Percentiles rank a stretch among this genome's conserved stretches.
phyloP scores from a whole-genome alignment of 2,888 invertebrate genomes.

The Phasia obesa region DNA sequence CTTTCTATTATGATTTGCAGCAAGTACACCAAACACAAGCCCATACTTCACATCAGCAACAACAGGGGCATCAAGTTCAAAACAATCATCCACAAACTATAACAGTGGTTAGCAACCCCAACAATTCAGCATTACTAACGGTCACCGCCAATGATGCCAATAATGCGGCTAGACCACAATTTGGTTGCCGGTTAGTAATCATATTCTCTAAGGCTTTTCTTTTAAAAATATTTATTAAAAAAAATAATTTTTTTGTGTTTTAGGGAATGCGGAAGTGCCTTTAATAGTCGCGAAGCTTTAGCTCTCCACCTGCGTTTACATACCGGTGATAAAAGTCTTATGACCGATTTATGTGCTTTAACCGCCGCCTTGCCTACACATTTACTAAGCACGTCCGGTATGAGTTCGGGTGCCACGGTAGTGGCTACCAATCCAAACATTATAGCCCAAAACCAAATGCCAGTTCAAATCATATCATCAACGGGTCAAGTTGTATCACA shows the following conservation, averaged over 20 bases:
- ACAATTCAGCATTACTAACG: slow-evolving; percentile 81
- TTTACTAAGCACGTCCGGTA: slow-evolving; percentile 83
- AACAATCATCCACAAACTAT: slow-evolving; percentile 82
- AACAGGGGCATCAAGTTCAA: slow-evolving; percentile 77
- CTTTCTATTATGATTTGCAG: slow-evolving; percentile 4
- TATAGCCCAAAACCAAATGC: slow-evolving; percentile 81
- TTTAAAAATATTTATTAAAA: background rate
- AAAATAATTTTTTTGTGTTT: background rate
- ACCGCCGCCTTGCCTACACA: slow-evolving; percentile 90
- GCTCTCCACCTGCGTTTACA: slow-evolving; percentile 91
- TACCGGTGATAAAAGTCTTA: slow-evolving; percentile 90
- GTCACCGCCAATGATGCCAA: slow-evolving; percentile 80
- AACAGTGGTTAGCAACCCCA: slow-evolving; percentile 82
- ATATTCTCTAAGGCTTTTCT: background rate
- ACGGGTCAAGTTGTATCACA: slow-evolving; percentile 82
- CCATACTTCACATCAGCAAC: slow-evolving; percentile 76
- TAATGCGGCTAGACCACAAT: slow-evolving; percentile 81
- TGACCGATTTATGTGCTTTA: slow-evolving; percentile 91
- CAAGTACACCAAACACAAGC: slow-evolving; percentile 75
- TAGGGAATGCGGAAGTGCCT: slow-evolving; percentile 86
- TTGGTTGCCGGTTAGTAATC: slow-evolving; percentile 80
- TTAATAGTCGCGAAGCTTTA: slow-evolving; percentile 88
- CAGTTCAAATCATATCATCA: slow-evolving; percentile 83
- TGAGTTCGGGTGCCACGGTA: slow-evolving; percentile 81
- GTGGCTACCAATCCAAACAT: slow-evolving; percentile 82